These are phyloP conservation scores for Graptemys geographica DNA, from an alignment of 2,797 vertebrate genomes.

Conservation along the genomic window DNA sequence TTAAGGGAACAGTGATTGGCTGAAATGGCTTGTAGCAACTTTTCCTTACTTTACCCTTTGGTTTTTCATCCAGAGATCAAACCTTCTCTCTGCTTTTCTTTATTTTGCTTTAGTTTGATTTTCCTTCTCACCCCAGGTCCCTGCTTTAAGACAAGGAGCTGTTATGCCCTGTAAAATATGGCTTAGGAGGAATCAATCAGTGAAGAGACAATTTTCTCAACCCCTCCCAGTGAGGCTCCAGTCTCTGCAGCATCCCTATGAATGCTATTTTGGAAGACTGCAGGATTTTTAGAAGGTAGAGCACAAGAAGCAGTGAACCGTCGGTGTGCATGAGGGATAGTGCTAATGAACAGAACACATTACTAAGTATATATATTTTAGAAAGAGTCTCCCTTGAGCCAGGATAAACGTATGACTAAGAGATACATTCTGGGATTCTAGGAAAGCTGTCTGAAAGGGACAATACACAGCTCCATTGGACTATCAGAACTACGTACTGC, in stretches of 20 bases:
- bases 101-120: background rate
- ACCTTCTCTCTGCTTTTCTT: background rate
- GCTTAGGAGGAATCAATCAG: slow-evolving; percentile 27
- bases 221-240: background rate
- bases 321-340: background rate
- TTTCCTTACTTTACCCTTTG: background rate
- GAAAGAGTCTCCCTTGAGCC: background rate
- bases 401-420: background rate
- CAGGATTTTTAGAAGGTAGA: slow-evolving; percentile 9
- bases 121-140: background rate
- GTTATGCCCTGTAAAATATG: background rate
- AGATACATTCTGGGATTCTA: background rate
- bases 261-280: background rate
- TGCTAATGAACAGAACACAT: slow-evolving; percentile 30
- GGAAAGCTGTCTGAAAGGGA: background rate
- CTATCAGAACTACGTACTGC: background rate
- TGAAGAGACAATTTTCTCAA: background rate
- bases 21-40: background rate
- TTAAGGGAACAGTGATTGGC: background rate
- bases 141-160: slow-evolving; percentile 1
- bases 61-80: background rate
- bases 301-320: background rate
- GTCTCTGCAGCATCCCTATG: background rate
- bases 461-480: background rate
- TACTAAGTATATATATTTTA: background rate